A percentile compares a stretch with the other conserved stretches of the same genome.
These are phyloP conservation scores for Nasonia oneida DNA, from an alignment of 2,888 invertebrate species.

Conservation along the genomic window DNA sequence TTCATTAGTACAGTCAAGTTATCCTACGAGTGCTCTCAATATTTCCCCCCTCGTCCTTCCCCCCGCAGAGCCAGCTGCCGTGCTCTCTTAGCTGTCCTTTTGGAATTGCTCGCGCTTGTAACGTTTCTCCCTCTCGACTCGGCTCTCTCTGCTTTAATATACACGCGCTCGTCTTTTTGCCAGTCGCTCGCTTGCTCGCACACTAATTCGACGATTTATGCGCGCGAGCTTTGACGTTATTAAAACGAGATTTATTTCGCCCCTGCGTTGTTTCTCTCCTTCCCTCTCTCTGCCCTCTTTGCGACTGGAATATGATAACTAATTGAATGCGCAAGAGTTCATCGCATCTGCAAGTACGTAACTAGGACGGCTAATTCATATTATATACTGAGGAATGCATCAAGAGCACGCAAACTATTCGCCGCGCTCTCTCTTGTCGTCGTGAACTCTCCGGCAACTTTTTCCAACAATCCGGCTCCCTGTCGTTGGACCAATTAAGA, in stretches of 20 bases:
- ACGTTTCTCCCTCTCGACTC: neutral
- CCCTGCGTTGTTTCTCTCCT: neutral
- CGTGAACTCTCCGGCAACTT: slow-evolving; percentile 11
- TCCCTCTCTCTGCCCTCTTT: neutral
- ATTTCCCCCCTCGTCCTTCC: slow-evolving; percentile 28
- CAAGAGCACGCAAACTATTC: neutral
- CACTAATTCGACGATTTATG: neutral
- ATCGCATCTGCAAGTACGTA: neutral
- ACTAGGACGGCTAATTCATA: neutral
- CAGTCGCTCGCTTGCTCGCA: neutral
- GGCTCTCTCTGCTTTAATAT: neutral
- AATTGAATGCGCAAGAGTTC: slow-evolving; percentile 3
- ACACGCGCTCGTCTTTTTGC: neutral
- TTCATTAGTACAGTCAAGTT: slow-evolving; percentile 58
- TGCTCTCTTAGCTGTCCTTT: neutral
- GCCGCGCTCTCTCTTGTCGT: slow-evolving; percentile 9
- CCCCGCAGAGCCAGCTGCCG: too few species aligned
- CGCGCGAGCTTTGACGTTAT: neutral
- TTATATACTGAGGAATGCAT: slow-evolving; percentile 17
- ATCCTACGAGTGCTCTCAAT: slow-evolving; percentile 53
- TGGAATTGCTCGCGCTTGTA: slow-evolving; percentile 42
- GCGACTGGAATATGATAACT: neutral
- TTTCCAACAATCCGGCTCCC: slow-evolving; percentile 21
- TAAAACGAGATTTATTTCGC: neutral
- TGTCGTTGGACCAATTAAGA: slow-evolving; percentile 52